These are phyloP conservation scores for Pseudolycoriella hygida DNA, from an alignment of 2,888 invertebrate species.

Conservation along the genomic window DNA sequence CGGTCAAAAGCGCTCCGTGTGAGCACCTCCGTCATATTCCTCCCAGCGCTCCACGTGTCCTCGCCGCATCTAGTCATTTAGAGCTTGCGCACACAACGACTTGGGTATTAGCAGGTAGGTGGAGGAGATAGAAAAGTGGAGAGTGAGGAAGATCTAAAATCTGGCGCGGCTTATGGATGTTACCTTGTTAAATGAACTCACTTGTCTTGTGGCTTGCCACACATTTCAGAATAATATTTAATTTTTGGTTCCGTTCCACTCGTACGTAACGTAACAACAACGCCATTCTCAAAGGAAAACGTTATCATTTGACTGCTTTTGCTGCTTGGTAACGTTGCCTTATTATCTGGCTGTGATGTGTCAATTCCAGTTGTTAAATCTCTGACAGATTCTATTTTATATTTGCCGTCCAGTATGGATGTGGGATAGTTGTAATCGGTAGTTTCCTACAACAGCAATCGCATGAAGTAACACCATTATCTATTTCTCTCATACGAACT, in stretches of 20 bases:
- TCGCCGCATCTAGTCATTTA: too few relatives aligned
- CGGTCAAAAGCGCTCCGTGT: neutral
- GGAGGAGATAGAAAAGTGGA: too few relatives aligned
- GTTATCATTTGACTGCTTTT: constrained; percentile 80
- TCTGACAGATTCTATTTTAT: constrained; percentile 47
- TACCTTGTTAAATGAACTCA: constrained; percentile 24
- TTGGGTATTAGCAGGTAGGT: too few relatives aligned
- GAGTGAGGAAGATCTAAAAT: too few relatives aligned
- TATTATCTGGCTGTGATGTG: constrained; percentile 46
- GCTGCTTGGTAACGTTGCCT: constrained; percentile 49
- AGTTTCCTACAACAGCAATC: too few relatives aligned
- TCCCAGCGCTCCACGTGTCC: too few relatives aligned
- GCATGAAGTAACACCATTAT: constrained; percentile 19
- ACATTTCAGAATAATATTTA: constrained; percentile 92
- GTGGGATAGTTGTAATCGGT: constrained; percentile 44
- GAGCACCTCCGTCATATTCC: too few relatives aligned
- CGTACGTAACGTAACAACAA: constrained; percentile 75
- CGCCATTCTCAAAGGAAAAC: constrained; percentile 73
- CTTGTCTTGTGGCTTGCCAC: constrained; percentile 45
- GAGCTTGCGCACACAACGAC: too few relatives aligned
- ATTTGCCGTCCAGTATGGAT: constrained; percentile 42
- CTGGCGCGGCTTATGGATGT: constrained; percentile 1
- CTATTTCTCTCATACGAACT: neutral
- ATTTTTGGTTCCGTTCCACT: constrained; percentile 99
- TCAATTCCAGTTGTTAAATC: constrained; percentile 77